A percentile compares a stretch with the other conserved stretches of the same genome.
phyloP scores from a whole-genome alignment of 2,888 invertebrate genomes.

The Napeogenes inachia region DNA sequence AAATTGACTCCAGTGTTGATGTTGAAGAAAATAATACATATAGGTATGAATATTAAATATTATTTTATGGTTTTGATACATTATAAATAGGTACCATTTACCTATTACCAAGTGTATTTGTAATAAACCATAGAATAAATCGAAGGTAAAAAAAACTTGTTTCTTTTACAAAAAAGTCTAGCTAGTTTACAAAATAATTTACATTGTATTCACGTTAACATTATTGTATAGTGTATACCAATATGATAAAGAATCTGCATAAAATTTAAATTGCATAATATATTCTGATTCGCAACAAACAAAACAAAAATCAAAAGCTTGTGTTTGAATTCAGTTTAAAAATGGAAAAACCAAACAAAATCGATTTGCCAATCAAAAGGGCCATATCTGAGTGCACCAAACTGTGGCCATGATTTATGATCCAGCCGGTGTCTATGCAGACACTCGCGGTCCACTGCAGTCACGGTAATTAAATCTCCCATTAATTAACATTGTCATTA shows the following conservation, averaged over 20 bases:
- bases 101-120: too few relatives aligned
- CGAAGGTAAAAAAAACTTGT: too few relatives aligned
- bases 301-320: neutral
- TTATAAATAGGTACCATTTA: too few relatives aligned
- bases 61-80: too few relatives aligned
- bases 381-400: slow-evolving; percentile 19
- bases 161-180: too few relatives aligned
- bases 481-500: slow-evolving; percentile 28
- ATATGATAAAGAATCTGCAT: neutral
- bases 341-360: slow-evolving; percentile 6
- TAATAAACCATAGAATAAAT: too few relatives aligned
- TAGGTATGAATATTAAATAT: too few relatives aligned
- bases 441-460: slow-evolving; percentile 51
- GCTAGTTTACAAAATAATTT: too few relatives aligned
- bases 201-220: too few relatives aligned
- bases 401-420: slow-evolving; percentile 52
- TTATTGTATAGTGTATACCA: too few relatives aligned
- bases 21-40: too few relatives aligned
- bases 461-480: slow-evolving; percentile 65
- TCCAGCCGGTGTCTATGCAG: slow-evolving; percentile 44
- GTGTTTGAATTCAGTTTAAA: slow-evolving; percentile 3
- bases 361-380: slow-evolving; percentile 8
- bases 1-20: too few relatives aligned
- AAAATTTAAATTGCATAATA: neutral
- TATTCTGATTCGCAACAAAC: neutral